Evolutionary conservation across 2,888 invertebrate species (phyloP).

Genomic region (Elegia similella): DNA sequence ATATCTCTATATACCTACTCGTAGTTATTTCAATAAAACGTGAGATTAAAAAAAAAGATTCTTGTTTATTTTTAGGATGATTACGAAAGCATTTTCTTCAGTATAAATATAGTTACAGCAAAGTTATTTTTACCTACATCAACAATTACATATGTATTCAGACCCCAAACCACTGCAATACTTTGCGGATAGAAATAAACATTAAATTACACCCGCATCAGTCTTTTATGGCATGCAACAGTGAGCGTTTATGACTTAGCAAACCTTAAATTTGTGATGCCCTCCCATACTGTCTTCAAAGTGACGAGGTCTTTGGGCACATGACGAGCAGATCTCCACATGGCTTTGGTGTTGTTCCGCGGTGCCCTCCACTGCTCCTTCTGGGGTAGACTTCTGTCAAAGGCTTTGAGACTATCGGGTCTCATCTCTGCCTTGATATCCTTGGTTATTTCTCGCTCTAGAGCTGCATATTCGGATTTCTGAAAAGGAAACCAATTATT

Average conservation of each 20-base stretch:
- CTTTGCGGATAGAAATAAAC: too few species aligned
- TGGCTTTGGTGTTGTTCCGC: constrained; percentile 67
- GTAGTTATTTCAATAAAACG: too few species aligned
- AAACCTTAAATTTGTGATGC: constrained; percentile 82
- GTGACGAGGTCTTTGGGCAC: constrained; percentile 82
- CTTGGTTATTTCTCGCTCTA: constrained; percentile 66
- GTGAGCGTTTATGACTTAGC: background rate
- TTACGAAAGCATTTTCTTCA: too few species aligned
- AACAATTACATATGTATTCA: too few species aligned
- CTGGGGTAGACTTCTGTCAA: constrained; percentile 71
- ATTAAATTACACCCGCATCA: too few species aligned
- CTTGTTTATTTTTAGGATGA: too few species aligned
- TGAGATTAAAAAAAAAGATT: too few species aligned
- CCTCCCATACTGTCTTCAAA: constrained; percentile 84
- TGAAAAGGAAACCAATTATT: constrained; percentile 26
- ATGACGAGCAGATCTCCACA: constrained; percentile 80
- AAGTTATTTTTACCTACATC: too few species aligned
- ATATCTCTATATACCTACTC: too few species aligned
- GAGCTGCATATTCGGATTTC: constrained; percentile 52
- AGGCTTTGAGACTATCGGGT: constrained; percentile 61
- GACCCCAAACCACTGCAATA: too few species aligned
- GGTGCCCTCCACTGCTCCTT: constrained; percentile 73
- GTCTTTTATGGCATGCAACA: too few species aligned
- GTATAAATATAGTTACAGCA: too few species aligned
- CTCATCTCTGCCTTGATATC: constrained; percentile 73